Conservation (phyloP, 2,113 vertebrate species). For the Gymnarchus niloticus region DNA sequence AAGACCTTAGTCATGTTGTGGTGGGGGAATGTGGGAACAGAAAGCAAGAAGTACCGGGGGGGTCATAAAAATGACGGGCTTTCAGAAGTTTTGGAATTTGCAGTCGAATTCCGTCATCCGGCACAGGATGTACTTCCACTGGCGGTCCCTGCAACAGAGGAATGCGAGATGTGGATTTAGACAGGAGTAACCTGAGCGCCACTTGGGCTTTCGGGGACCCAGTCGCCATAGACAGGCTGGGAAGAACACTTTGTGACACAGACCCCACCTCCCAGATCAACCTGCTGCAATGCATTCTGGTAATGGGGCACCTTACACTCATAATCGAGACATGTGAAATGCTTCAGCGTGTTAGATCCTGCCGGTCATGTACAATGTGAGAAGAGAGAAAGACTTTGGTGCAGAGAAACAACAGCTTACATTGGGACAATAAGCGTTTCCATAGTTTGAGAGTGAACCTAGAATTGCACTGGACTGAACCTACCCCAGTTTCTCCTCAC, state of each 20-base stretch:
- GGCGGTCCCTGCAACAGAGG: slow-evolving; percentile 78
- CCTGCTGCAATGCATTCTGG: neutral
- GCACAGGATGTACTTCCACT: slow-evolving; percentile 97
- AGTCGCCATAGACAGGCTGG: neutral
- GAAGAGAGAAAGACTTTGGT: neutral
- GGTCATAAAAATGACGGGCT: slow-evolving; percentile 7
- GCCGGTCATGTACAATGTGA: neutral
- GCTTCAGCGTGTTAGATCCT: neutral
- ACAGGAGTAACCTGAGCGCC: neutral
- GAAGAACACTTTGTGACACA: neutral
- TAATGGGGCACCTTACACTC: neutral
- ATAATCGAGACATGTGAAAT: neutral
- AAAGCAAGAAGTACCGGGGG: neutral
- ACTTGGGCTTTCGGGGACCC: no score
- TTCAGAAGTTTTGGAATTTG: slow-evolving; percentile 79
- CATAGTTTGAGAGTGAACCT: neutral
- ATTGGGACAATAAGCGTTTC: neutral
- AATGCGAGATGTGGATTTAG: neutral
- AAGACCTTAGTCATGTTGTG: neutral
- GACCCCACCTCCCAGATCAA: neutral
- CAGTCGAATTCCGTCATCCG: slow-evolving; percentile 92
- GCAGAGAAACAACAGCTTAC: neutral
- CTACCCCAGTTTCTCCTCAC: neutral
- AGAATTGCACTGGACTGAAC: neutral
- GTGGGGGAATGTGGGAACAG: neutral